Percentiles rank a stretch among this genome's conserved stretches.
These are phyloP conservation scores for Colaptes auratus DNA, from an alignment of 2,113 vertebrate species.

Conservation along the genomic window DNA sequence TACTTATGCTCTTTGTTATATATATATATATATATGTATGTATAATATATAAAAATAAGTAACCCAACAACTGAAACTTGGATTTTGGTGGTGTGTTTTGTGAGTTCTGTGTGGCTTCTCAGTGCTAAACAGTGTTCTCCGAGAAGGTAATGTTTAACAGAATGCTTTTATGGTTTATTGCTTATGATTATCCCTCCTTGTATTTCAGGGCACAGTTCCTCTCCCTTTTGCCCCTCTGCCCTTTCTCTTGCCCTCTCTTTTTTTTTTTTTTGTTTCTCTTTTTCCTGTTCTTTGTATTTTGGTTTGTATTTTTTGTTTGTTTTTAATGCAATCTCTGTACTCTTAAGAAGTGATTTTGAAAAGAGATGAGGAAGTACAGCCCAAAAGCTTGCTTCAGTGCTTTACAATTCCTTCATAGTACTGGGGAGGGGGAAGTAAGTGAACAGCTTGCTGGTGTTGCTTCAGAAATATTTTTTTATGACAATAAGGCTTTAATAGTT, in stretches of 20 bases:
- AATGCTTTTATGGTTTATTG: slow-evolving; percentile 14
- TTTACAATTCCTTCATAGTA: neutral
- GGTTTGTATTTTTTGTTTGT: fast-evolving
- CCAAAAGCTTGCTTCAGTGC: neutral
- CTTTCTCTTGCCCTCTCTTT: neutral
- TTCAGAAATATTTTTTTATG: slow-evolving; percentile 28
- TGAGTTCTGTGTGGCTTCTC: neutral
- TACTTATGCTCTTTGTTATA: neutral
- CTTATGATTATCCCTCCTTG: neutral
- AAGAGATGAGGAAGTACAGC: neutral
- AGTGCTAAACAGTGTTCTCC: neutral
- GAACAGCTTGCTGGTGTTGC: neutral
- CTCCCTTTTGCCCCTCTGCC: neutral
- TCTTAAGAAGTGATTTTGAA: neutral
- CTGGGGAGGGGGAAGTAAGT: neutral
- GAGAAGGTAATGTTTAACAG: slow-evolving; percentile 44
- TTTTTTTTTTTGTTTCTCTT: too few relatives aligned
- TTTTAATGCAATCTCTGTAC: neutral
- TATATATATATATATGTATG: neutral
- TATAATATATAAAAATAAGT: neutral
- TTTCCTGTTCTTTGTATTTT: fast-evolving
- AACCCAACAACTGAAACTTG: neutral
- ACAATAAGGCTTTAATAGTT: neutral
- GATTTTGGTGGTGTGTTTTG: neutral
- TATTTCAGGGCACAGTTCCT: neutral